A percentile compares a stretch with the other conserved stretches of the same genome.
Conservation (phyloP, 2,797 vertebrate genomes). For the Etheostoma nigrum region DNA sequence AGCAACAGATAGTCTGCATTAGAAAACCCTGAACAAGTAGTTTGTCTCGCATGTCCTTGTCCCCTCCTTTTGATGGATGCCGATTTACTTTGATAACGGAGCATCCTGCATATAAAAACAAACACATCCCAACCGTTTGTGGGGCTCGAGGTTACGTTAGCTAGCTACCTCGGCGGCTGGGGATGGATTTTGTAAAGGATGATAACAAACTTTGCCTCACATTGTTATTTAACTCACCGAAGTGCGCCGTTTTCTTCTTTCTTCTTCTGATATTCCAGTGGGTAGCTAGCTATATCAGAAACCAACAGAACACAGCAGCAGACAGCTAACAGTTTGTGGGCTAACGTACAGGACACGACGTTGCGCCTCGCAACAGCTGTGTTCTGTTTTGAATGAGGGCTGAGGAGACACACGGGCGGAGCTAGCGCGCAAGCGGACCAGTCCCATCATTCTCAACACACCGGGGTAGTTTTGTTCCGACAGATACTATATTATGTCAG, state of each 20-base stretch:
- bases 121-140: slow-evolving; percentile 58
- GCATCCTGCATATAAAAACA: slow-evolving; percentile 61
- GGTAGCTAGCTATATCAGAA: slow-evolving; percentile 43
- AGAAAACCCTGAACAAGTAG: not conserved
- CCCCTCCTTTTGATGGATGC: slow-evolving; percentile 22
- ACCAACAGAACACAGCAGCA: not conserved
- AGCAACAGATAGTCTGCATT: not conserved
- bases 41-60: not conserved
- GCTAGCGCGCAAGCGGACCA: slow-evolving; percentile 47
- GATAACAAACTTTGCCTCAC: slow-evolving; percentile 39
- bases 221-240: slow-evolving; percentile 54
- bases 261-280: slow-evolving; percentile 54
- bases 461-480: not conserved
- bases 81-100: slow-evolving; percentile 44
- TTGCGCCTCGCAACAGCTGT: slow-evolving; percentile 80
- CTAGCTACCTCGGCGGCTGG: slow-evolving; percentile 58
- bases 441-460: slow-evolving; percentile 11
- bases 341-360: slow-evolving; percentile 54
- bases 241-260: slow-evolving; percentile 34
- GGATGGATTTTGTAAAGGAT: slow-evolving; percentile 10
- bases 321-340: slow-evolving; percentile 43
- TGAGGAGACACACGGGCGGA: slow-evolving; percentile 85
- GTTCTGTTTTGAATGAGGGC: slow-evolving; percentile 84
- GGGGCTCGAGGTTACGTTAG: slow-evolving; percentile 51
- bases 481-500: not conserved